Percentiles rank a stretch among this genome's conserved stretches.
phyloP scores from a whole-genome alignment of 2,113 vertebrate genomes.

The Neodon shergylaensis region DNA sequence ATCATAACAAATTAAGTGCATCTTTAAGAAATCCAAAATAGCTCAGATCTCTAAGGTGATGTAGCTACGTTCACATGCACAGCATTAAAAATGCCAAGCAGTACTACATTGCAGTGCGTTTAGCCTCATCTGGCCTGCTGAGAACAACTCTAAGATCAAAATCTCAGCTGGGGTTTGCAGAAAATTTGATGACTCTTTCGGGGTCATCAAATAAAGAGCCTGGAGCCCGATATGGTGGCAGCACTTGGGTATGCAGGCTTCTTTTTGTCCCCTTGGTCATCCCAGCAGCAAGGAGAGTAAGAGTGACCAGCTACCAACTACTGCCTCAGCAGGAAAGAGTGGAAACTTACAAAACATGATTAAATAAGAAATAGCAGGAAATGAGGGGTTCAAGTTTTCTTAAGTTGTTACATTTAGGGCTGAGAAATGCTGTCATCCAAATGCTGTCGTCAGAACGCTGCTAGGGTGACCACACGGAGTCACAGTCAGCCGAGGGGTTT shows the following conservation, averaged over 20 bases:
- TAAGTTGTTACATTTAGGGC: background rate
- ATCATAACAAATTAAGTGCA: background rate
- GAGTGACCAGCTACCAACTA: background rate
- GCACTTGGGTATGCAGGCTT: background rate
- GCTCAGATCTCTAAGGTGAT: background rate
- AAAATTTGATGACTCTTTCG: background rate
- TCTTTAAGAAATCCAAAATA: constrained; percentile 49
- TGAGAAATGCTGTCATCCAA: background rate
- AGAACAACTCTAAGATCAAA: background rate
- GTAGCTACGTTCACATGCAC: background rate
- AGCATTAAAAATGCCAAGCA: background rate
- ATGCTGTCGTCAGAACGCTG: too few relatives aligned
- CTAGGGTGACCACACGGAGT: fast-evolving
- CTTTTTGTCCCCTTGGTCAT: too few relatives aligned
- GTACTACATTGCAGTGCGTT: background rate
- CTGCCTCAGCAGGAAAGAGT: background rate
- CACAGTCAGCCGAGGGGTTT: background rate
- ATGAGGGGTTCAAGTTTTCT: background rate
- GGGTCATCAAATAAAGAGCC: background rate
- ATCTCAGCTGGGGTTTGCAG: background rate
- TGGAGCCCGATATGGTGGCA: background rate
- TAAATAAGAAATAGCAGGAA: background rate
- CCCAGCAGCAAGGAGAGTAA: background rate
- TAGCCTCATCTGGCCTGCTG: constrained; percentile 8
- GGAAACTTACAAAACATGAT: background rate